These are phyloP conservation scores for Malurus melanocephalus DNA, from an alignment of 2,113 vertebrate genomes.

Conservation along the genomic window DNA sequence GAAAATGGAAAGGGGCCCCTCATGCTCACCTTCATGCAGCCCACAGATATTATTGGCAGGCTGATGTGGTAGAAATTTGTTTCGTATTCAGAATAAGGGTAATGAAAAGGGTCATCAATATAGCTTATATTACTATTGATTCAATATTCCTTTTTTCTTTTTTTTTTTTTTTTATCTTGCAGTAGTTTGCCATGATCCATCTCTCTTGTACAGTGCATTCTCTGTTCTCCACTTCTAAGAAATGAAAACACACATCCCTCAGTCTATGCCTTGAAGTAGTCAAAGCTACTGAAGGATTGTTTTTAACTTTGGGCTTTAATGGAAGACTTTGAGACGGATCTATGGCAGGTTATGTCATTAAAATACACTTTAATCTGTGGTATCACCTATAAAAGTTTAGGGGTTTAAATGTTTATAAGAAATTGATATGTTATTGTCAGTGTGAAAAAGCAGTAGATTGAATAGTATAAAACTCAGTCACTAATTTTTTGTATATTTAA, in stretches of 20 bases:
- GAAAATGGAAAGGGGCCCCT: neutral
- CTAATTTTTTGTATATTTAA: neutral
- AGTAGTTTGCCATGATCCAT: neutral
- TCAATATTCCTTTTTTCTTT: neutral
- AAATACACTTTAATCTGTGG: neutral
- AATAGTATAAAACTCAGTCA: neutral
- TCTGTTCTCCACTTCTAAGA: neutral
- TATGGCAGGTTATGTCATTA: neutral
- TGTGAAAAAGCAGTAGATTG: neutral
- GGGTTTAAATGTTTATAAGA: neutral
- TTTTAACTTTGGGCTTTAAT: neutral
- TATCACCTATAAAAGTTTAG: neutral
- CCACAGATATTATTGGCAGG: neutral
- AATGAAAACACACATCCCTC: neutral
- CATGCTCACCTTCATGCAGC: neutral
- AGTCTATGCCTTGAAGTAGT: conserved; percentile 20
- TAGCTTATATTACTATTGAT: conserved; percentile 48
- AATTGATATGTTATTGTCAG: neutral
- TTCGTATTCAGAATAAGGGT: conserved; percentile 22
- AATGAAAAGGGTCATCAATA: conserved; percentile 35
- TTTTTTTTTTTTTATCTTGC: neutral
- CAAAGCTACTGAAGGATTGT: neutral
- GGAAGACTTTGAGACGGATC: neutral
- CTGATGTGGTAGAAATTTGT: neutral
- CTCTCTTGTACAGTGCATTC: neutral